Evolutionary conservation across 2,888 invertebrate genomes (phyloP).

Genomic region (Trachelus stipa): DNA sequence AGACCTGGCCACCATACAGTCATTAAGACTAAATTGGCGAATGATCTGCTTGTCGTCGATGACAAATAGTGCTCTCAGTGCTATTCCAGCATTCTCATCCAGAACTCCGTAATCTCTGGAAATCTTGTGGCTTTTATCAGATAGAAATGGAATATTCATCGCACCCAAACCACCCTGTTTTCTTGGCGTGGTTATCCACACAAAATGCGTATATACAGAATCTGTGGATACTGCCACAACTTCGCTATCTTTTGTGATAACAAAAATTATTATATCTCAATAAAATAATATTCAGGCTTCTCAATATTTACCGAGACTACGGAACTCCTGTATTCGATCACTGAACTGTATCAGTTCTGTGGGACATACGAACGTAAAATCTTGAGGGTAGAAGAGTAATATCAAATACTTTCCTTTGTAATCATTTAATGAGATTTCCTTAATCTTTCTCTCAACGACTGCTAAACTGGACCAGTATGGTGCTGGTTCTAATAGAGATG

Average conservation of each 20-base stretch:
- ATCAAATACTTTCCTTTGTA: constrained; percentile 45
- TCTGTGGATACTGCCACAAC: constrained; percentile 50
- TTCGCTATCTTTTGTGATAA: constrained; percentile 35
- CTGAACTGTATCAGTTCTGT: constrained; percentile 51
- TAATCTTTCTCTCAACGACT: constrained; percentile 36
- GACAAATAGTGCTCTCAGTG: constrained; percentile 92
- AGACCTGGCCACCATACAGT: constrained; percentile 90
- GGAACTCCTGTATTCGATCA: constrained; percentile 47
- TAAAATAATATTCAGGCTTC: background rate
- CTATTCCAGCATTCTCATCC: constrained; percentile 88
- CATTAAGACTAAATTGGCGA: constrained; percentile 94
- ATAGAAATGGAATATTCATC: constrained; percentile 91
- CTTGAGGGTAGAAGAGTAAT: constrained; percentile 47
- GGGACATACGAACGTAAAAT: constrained; percentile 48
- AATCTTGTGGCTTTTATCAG: constrained; percentile 89
- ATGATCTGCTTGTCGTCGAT: constrained; percentile 87
- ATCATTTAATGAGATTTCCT: constrained; percentile 35
- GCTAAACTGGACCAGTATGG: constrained; percentile 46
- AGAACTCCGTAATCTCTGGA: constrained; percentile 88
- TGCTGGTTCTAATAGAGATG: constrained; percentile 33
- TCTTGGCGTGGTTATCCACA: constrained; percentile 46
- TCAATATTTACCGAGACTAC: constrained; percentile 31
- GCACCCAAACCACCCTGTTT: constrained; percentile 84
- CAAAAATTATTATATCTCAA: background rate
- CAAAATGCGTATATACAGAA: constrained; percentile 44